Evolutionary conservation across 1,140 invertebrate species (phyloP).

Genomic region (Drosophila melanogaster): Release_6_plus_ISO1_MT NT_037436.4:15174001-15174500

Average conservation of each 20-base stretch:
- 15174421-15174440: constrained; percentile 4
- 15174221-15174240: background rate
- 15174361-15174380: no score
- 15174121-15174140: constrained; percentile 63
- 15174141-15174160: constrained; percentile 62
- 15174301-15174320: no score
- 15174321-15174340: no score
- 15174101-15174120: constrained; percentile 15
- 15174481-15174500: constrained; percentile 47
- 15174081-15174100: constrained; percentile 70
- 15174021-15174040: constrained; percentile 77
- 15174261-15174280: no score
- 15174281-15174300: no score
- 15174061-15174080: constrained; percentile 44
- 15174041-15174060: constrained; percentile 1
- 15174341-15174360: no score
- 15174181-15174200: background rate
- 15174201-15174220: no score
- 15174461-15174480: constrained; percentile 81
- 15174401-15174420: no score
- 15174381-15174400: no score
- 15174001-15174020: constrained; percentile 82
- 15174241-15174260: background rate
- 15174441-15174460: constrained; percentile 60
- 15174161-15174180: background rate